Evolutionary conservation across 2,113 vertebrate species (phyloP).

Genomic region (Anseranas semipalmata): DNA sequence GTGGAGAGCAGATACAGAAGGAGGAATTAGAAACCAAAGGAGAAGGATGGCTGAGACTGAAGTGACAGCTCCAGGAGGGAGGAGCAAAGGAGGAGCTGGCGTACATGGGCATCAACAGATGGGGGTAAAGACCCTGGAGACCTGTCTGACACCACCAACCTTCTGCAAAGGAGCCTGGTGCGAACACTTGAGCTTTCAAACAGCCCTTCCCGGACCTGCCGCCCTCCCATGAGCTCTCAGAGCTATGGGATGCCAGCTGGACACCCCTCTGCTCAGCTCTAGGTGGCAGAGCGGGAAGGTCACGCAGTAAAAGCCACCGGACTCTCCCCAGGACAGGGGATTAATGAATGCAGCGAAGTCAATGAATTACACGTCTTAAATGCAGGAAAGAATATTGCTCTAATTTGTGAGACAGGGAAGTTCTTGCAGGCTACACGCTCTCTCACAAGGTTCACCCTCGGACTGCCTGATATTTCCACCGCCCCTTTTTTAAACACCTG

Average conservation of each 20-base stretch:
- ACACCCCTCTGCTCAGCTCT: no score
- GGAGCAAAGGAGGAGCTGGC: background rate
- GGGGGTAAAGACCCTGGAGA: no score
- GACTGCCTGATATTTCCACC: background rate
- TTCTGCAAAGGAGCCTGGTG: background rate
- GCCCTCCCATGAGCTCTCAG: background rate
- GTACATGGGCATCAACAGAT: background rate
- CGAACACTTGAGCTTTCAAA: background rate
- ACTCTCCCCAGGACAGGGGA: no score
- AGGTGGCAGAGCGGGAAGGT: no score
- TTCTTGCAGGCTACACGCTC: background rate
- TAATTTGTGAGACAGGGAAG: background rate
- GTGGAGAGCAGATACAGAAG: background rate
- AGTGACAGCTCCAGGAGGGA: background rate
- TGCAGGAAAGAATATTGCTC: background rate
- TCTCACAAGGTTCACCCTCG: rapidly evolving
- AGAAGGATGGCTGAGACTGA: background rate
- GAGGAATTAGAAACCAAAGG: background rate
- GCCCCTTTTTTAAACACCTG: background rate
- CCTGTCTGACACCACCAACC: background rate
- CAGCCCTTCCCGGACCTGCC: background rate
- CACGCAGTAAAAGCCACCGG: background rate
- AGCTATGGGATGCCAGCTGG: background rate
- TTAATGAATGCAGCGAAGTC: background rate
- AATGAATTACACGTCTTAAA: background rate